Evolutionary conservation across 2,113 vertebrate genomes (phyloP), one percentile per base, ranked within the genome.

Genomic region (Anser cygnoides): DNA sequence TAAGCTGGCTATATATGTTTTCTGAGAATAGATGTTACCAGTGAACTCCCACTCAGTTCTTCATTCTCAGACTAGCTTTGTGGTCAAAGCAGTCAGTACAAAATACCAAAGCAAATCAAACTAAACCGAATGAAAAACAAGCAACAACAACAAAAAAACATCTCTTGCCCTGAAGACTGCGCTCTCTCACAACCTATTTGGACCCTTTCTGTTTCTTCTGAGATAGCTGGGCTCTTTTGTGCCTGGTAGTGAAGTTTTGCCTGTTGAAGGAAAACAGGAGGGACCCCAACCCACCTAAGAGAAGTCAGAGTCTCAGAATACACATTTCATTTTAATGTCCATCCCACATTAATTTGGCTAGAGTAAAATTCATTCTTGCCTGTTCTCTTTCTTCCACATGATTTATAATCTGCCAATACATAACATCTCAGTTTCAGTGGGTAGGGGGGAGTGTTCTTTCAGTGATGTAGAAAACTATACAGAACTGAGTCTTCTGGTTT

Each of bases 1-100:
- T 41, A 67, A 84, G 1, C 8, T 90, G 44, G 33, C 31, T 76
- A 8, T 43, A 39, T 83, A 39, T 86, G 11, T 43, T 46, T 94
- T 90, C 86, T 90, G 80, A 94, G 89, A 94, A 77, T 11, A 80
- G 57, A 59, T 65, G 21, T 28, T 90, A 90, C 67, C 1, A 1
- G 20, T 59, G 11, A 0, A 0, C 17, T 41, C 55, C 55, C 0
- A 0, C 57, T 77, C 72, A n/a, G 7, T 50, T 80, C 44, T 88
- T 58, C 4, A 4, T 46, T 83, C 16, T 77, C 44, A 25, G 29
- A 33, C 37, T 62, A 20, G 19, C 29, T 37, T 73, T 77, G 55
- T 46, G n/a, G 31, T 85, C 86, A 80, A 50, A 86, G 37, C 31
- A 88, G 55, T 89, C 73, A 44, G 68, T 25, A 37, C 46, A 49